Base-by-base conservation (phyloP, 2,888 invertebrate species). In the Drymonia ruficornis region DNA sequence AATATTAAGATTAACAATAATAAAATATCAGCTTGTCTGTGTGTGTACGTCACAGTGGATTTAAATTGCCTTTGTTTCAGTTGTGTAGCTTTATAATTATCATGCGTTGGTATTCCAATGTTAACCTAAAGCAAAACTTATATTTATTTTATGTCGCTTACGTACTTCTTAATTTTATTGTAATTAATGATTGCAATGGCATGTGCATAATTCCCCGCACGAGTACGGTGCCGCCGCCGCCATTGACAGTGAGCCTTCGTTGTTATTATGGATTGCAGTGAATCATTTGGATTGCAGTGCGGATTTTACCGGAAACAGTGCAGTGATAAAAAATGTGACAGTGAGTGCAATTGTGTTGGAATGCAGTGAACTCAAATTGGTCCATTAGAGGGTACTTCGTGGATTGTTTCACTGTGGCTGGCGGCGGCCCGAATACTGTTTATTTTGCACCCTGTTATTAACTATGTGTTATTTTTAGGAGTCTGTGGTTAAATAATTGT, bases 241-340 rank as follows among this genome's bases (percentile, higher is more conserved):
- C 83, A 71, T 74, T 65, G 69, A 47, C 80, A 80, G 77, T 81
- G 80, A 79, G 63, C 61, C 68, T 64, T 65, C 74, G 70, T 70
- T 66, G 70, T 70, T 70, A 61, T 74, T 65, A 89, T 82, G 91
- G 91, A 92, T 92, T 91, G 91, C 91, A 92, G 91, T 92, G 91
- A 79, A 79, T 79, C 65, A 77, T 72, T 84, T 84, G 91, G 91
- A 92, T 92, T 91, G 91, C 91, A 92, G 92, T 92, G 91, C 84
- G 86, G 86, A 82, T 76, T 80, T 71, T 73, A 68, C 61, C 73
- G 78, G 75, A 74, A 75, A 81, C 61, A 86, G 89, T 89, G 89
- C 67, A 87, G 89, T 90, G 90, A 80, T 78, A 67, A 79, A 75
- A 80, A 75, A 76, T 82, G 88, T 89, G 87, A 78, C 78, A 86